Evolutionary conservation across 2,113 vertebrate genomes (phyloP).

Genomic region (Indicator maculatus): DNA sequence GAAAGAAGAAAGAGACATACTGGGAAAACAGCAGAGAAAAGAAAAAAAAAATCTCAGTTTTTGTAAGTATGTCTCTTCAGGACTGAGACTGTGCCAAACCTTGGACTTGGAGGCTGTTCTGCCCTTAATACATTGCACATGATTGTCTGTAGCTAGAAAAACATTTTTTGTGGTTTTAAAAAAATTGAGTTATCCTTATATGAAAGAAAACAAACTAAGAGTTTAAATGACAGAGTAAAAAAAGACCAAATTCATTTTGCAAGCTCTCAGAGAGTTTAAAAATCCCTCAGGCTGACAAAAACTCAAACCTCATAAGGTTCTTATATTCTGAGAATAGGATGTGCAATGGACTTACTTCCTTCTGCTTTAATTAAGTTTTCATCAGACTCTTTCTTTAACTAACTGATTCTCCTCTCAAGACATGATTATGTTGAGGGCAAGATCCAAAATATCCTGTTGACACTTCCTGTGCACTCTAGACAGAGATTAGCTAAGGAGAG

Average conservation of each 20-base stretch:
- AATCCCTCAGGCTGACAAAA: slow-evolving; percentile 49
- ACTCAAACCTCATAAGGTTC: neutral
- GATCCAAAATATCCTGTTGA: neutral
- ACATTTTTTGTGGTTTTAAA: slow-evolving; percentile 45
- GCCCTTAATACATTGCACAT: slow-evolving; percentile 63
- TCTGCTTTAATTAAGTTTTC: slow-evolving; percentile 39
- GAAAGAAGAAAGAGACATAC: neutral
- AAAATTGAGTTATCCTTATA: slow-evolving; percentile 54
- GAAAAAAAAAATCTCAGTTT: neutral
- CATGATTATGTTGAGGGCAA: neutral
- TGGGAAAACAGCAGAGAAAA: slow-evolving; percentile 18
- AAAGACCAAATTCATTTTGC: slow-evolving; percentile 48
- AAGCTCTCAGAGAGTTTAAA: slow-evolving; percentile 28
- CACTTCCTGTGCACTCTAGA: neutral
- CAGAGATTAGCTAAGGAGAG: neutral
- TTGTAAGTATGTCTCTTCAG: slow-evolving; percentile 31
- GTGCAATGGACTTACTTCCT: neutral
- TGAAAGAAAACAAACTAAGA: slow-evolving; percentile 46
- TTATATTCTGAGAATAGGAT: neutral
- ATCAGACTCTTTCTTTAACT: neutral
- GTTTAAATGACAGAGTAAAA: slow-evolving; percentile 54
- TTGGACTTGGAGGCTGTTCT: slow-evolving; percentile 50
- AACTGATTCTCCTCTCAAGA: neutral
- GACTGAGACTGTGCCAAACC: slow-evolving; percentile 50
- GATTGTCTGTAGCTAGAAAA: slow-evolving; percentile 62